phyloP scores from a whole-genome alignment of 2,113 vertebrate genomes.

The Chlamydotis undulata region DNA sequence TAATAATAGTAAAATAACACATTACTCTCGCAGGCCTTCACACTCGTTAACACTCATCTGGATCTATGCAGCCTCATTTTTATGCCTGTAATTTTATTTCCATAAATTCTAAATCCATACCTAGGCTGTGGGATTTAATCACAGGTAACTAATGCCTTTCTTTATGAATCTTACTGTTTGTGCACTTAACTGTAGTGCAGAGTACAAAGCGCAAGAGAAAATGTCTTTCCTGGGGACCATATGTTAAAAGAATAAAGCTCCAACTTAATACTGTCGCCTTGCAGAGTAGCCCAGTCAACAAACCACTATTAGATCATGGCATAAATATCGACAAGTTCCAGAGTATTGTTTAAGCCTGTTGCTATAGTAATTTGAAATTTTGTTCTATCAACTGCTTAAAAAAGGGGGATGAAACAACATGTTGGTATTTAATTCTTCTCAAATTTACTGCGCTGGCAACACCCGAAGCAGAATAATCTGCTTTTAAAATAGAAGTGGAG shows the following conservation, averaged over 20 bases:
- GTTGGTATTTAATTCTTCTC: neutral
- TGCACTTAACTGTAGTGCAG: neutral
- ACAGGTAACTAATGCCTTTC: slow-evolving; percentile 35
- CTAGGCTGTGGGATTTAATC: slow-evolving; percentile 1
- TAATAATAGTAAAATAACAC: slow-evolving; percentile 59
- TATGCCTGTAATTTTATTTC: slow-evolving; percentile 60
- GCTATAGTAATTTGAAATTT: neutral
- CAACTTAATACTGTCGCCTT: neutral
- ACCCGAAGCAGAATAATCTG: neutral
- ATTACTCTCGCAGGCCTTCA: slow-evolving; percentile 27
- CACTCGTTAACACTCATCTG: slow-evolving; percentile 67
- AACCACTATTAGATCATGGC: neutral
- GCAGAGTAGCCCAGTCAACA: slow-evolving; percentile 1
- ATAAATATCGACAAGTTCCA: slow-evolving; percentile 33
- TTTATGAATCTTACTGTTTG: slow-evolving; percentile 44
- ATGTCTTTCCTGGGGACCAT: slow-evolving; percentile 19
- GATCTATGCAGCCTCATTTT: slow-evolving; percentile 56
- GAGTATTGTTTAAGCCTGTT: slow-evolving; percentile 21
- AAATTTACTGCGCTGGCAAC: neutral
- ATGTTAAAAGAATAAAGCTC: slow-evolving; percentile 54
- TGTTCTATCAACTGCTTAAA: neutral
- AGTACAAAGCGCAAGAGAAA: neutral
- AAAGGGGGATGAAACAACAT: neutral
- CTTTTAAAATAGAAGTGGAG: neutral
- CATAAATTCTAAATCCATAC: slow-evolving; percentile 57